These are phyloP conservation scores for Vidua macroura DNA, from an alignment of 2,113 vertebrate species.

Conservation along the genomic window DNA sequence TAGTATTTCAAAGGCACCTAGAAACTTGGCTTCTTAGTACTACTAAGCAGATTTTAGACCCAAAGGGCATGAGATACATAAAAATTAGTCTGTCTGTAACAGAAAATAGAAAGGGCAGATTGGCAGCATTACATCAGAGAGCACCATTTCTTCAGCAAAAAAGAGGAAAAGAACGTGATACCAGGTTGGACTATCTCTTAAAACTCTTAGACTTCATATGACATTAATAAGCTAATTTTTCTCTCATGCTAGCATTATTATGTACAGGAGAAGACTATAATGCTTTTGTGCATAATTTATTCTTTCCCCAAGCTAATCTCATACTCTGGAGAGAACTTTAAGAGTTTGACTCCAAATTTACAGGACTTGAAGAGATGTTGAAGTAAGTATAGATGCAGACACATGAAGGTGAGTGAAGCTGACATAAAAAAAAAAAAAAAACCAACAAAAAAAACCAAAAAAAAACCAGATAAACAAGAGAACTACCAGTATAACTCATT, in stretches of 20 bases:
- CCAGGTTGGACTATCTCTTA: not conserved
- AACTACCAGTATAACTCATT: not conserved
- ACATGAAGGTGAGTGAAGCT: not conserved
- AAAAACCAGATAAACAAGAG: not conserved
- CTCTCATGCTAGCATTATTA: not conserved
- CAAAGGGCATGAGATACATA: constrained; percentile 45
- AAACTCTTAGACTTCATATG: not conserved
- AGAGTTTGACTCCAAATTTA: not conserved
- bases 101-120: constrained; percentile 24
- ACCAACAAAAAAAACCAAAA: not conserved
- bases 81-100: constrained; percentile 26
- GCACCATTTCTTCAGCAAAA: not conserved
- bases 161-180: not conserved
- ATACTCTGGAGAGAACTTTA: not conserved
- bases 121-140: constrained; percentile 25
- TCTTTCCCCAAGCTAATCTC: not conserved
- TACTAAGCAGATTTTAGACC: constrained; percentile 55
- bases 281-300: not conserved
- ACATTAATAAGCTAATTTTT: constrained; percentile 13
- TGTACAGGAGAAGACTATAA: not conserved
- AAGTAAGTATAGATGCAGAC: not conserved
- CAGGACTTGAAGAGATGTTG: not conserved
- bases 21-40: constrained; percentile 43
- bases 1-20: constrained; percentile 56
- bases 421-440: not conserved